Evolutionary conservation across 2,888 invertebrate species (phyloP), one percentile per base, ranked within the genome.

Genomic region (Phyto melanocephala): DNA sequence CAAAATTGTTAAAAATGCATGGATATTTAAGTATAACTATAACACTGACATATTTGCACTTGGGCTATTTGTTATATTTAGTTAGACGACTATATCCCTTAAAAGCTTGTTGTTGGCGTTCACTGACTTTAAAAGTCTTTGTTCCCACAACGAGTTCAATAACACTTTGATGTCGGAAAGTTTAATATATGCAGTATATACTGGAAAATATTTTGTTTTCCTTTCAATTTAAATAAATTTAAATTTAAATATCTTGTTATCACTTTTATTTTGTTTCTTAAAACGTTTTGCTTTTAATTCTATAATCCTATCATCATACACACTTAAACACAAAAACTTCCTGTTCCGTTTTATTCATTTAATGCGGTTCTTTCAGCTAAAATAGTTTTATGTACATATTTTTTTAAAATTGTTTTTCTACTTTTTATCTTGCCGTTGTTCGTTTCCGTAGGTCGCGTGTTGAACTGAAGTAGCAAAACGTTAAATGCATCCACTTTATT

Each of bases 361-460:
- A 37, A 72, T 7, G 5, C 54, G 54, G 15, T 45, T 47, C 20
- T 47, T 33, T 40, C 8, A 17, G 1, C 22, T 45, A 28, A 50
- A 72, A 50, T 35, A 62, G 33, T 58, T 60, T 37, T 13, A 50
- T 67, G 24, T 54, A 45, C n/a, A n/a, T n/a, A n/a, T n/a, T 63
- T 71, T 58, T 54, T 20, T 17, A 40, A 11, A 42, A 4, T 47
- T 20, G 8, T 22, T 47, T 47, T 50, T 67, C 47, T 22, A 37
- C 63, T 13, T 52, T 45, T 60, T 47, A 45, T 24, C 15, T 35
- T 58, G 7, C n/a, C 68, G 85, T 78, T 86, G 84, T 86, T 84
- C 78, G 80, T 86, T 83, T 84, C 79, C 84, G 84, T 84, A 86
- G 84, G 85, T 85, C 84, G 86, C 86, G 86, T 85, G 85, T 83